Evolutionary conservation across 2,888 invertebrate species (phyloP).

Genomic region (Craniophora ligustri): DNA sequence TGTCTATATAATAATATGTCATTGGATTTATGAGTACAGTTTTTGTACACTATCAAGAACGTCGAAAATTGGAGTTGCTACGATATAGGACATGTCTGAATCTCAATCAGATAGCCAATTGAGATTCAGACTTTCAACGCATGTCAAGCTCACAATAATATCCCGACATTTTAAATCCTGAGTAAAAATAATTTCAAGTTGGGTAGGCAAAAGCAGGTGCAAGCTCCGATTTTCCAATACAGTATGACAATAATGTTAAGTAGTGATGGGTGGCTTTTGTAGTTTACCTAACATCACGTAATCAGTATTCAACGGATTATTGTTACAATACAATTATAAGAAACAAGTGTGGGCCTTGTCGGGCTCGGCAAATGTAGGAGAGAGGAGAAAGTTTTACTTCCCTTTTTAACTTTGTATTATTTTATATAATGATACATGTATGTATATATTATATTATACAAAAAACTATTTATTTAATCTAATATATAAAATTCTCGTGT

Average conservation of each 20-base stretch:
- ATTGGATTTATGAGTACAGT: slow-evolving; percentile 38
- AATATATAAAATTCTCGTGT: no score
- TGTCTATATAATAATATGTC: no score
- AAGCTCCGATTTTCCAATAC: slow-evolving; percentile 42
- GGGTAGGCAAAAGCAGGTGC: slow-evolving; percentile 9
- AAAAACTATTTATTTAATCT: no score
- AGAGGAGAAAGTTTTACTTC: no score
- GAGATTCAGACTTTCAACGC: slow-evolving; percentile 21
- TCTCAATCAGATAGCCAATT: slow-evolving; percentile 47
- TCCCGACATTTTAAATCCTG: neutral
- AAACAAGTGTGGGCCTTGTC: no score
- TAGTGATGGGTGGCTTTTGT: slow-evolving; percentile 44
- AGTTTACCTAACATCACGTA: slow-evolving; percentile 40
- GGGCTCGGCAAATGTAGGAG: no score
- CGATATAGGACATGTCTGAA: slow-evolving; percentile 35
- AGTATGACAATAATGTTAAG: slow-evolving; percentile 53
- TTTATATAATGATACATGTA: no score
- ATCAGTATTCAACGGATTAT: slow-evolving; percentile 79
- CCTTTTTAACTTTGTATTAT: no score
- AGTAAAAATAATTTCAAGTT: slow-evolving; percentile 5
- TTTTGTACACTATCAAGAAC: slow-evolving; percentile 18
- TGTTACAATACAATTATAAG: no score
- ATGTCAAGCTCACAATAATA: slow-evolving; percentile 8
- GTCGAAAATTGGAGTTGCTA: slow-evolving; percentile 39
- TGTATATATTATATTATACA: no score